Evolutionary conservation across 2,888 invertebrate genomes (phyloP), one percentile per base, ranked within the genome.

Genomic region (Agonopterix heracliana): DNA sequence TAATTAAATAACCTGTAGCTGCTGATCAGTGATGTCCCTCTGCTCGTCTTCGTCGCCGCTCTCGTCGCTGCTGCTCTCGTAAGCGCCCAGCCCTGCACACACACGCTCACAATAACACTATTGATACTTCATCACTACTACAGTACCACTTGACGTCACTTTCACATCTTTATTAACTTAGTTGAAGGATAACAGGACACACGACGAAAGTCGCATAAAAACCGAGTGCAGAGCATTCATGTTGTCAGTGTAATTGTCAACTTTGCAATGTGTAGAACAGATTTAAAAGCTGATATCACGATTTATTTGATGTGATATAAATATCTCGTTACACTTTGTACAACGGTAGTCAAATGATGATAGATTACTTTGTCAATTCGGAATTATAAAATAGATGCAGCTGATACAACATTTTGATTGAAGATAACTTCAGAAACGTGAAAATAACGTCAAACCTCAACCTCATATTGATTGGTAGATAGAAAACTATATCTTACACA

Each of bases 11-110:
- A 83, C 95, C 90, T 92, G 93, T 17, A 96, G 80, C 70, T 95
- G 95, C 49, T 92, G 90, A 64, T 95, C 95, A 35, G 93, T 91
- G 2, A 92, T 82, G 50, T 90, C 78, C 10, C 76, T 72, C 1
- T 64, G 71, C 43, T 88, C 87, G 5, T 81, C 81, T 14, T 87
- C 90, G 8, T 73, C 80, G 10, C 71, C 84, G 56, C 90, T 90
- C 57, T 90, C 92, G 47, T 91, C 92, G 61, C 92, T 93, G 78
- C 93, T 93, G 77, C 93, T 93, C 69, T 92, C 95, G 82, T 96
- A 96, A 61, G 93, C 95, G 74, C 94, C 95, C 89, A 96, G 91
- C 73, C 96, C 96, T 95, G 92, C 79, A 81, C 77, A 82, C 64
- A 72, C 64, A 60, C 54, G 57, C 53, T 52, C 38, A 48, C 55